Percentiles rank a stretch among this genome's conserved stretches.
Conservation (phyloP, 1,140 invertebrate genomes). For the Dendrolimus punctatus region DNA sequence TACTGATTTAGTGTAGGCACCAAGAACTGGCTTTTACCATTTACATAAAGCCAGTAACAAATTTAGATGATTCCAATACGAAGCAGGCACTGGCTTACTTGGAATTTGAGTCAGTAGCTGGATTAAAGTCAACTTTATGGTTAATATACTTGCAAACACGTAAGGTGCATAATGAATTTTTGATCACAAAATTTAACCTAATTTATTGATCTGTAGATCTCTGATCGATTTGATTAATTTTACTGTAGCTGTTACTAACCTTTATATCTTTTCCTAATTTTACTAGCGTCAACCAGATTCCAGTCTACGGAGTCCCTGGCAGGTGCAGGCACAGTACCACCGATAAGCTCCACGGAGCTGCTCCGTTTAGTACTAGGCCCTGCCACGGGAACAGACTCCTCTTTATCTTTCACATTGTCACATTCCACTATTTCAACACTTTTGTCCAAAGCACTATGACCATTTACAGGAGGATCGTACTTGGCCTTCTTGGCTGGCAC, state of each 20-base stretch:
- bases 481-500: slow-evolving; percentile 41
- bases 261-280: slow-evolving; percentile 65
- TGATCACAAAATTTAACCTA: no score
- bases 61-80: no score
- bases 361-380: slow-evolving; percentile 50
- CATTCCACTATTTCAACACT: slow-evolving; percentile 61
- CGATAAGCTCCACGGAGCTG: slow-evolving; percentile 60
- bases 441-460: slow-evolving; percentile 33
- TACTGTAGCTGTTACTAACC: slow-evolving; percentile 26
- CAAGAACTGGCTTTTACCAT: no score
- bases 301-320: slow-evolving; percentile 59
- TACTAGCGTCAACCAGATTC: slow-evolving; percentile 64
- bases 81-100: no score
- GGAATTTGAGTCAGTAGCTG: no score
- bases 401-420: slow-evolving; percentile 34
- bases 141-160: no score
- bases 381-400: slow-evolving; percentile 30
- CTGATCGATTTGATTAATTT: slow-evolving; percentile 2
- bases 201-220: no score
- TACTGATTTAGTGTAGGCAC: no score
- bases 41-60: no score
- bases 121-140: no score
- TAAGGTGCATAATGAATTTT: no score
- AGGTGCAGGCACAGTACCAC: slow-evolving; percentile 52
- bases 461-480: slow-evolving; percentile 45